phyloP scores from a whole-genome alignment of 92 coral and sea anemone genomes.

The Zoanthus sociatus region DNA sequence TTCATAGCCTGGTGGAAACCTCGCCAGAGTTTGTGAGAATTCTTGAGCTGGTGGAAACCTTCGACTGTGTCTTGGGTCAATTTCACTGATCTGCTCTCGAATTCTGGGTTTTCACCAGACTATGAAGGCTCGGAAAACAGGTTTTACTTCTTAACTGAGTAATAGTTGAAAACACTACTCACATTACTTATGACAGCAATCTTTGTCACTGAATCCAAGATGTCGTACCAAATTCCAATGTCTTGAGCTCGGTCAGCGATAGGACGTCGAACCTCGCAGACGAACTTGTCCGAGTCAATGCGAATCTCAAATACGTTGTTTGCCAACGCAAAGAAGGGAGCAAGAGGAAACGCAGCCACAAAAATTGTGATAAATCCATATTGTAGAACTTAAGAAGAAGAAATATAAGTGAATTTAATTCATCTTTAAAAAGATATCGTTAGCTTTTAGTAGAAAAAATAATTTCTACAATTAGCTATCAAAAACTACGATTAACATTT shows the following conservation, averaged over 20 bases:
- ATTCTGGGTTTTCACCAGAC: too few relatives aligned
- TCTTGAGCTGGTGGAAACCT: too few relatives aligned
- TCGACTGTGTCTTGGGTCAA: too few relatives aligned
- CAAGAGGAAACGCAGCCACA: conserved; percentile 98
- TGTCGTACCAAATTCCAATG: conserved; percentile 96
- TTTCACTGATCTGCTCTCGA: too few relatives aligned
- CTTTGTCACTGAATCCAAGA: conserved; percentile 93
- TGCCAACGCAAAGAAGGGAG: conserved; percentile 97
- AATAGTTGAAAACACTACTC: conserved; percentile 34
- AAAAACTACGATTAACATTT: too few relatives aligned
- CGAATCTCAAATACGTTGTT: conserved; percentile 98
- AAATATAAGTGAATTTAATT: not conserved
- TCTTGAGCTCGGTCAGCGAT: conserved; percentile 97
- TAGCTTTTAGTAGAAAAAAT: not conserved
- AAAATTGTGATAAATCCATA: conserved; percentile 98
- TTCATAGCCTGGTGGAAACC: too few relatives aligned
- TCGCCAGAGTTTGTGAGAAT: too few relatives aligned
- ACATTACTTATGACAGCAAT: conserved; percentile 98
- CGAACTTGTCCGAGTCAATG: conserved; percentile 96
- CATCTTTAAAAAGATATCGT: not conserved
- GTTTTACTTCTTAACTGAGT: too few relatives aligned
- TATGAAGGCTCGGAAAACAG: too few relatives aligned
- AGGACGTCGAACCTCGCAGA: conserved; percentile 94
- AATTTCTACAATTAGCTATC: too few relatives aligned
- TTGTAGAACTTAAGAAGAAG: conserved; percentile 76